Base-by-base conservation (phyloP, 2,113 vertebrate species). In the Crocuta crocuta region DNA sequence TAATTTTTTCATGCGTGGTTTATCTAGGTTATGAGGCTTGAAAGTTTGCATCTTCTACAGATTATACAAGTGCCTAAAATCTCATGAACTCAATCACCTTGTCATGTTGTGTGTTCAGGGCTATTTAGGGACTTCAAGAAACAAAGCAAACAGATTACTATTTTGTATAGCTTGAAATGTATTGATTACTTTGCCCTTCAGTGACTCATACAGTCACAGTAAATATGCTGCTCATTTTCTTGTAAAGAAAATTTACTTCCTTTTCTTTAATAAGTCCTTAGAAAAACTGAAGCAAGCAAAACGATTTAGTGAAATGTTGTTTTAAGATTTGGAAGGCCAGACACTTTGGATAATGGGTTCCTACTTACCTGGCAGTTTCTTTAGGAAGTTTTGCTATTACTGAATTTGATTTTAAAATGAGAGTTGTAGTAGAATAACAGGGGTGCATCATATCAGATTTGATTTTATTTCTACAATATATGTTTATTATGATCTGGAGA, bases 161-260 rank as follows among this genome's bases (percentile, higher is more conserved):
- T 95, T 95, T 89, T 63, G 21, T 39, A 55, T 87, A 83, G 63
- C 16, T 87, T 90, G 39, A 87, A 90, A 90, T n/a, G 21, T 80
- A 76, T n/a, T 89, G 79, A 80, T 96, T 66, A 43, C 63, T 86
- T 90, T 90, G 16, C 23, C 19, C 17, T 79, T 63, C 63, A 74
- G 68, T 91, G 39, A 73, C 39, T 89, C 24, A 82, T 73, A 31
- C 19, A 33, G 43, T 92, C 28, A 50, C 23, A 87, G 21, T 68
- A 95, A 96, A 95, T 68, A 73, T 66, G 10, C 66, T 91, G 84
- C 50, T 95, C 8, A 16, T 86, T 94, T 89, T 92, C 48, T 93
- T 48, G 10, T 39, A 61, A 88, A 95, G 48, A 80, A 76, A 71
- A 80, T 68, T 43, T 85, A 85, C 94, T 85, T 87, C 50, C 7